Base-by-base conservation (phyloP, 2,113 vertebrate species). In the Petroica traversi region DNA sequence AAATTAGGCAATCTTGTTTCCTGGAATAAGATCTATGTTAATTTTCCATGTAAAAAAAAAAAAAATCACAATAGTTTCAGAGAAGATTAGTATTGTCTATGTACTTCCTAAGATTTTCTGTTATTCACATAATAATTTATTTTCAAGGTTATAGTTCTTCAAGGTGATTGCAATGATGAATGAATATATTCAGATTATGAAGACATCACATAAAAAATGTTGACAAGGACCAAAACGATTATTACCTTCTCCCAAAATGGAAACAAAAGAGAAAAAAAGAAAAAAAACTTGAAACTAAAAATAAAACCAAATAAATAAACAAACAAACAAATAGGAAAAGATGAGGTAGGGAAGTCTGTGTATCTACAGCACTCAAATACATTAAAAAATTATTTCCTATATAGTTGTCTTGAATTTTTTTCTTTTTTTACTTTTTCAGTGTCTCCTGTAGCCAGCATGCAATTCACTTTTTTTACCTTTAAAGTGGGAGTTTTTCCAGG, bases 311-410 rank as follows among this genome's bases (percentile, higher is more conserved):
- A n/a, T n/a, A n/a, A n/a, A n/a, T n/a, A n/a, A 51, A 52, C 29
- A 11, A 5, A 1, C 2, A n/a, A 54, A 2, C 11, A 64, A 74
- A 22, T 0, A 73, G 8, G 31, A 73, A 68, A 55, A 51, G 11
- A 25, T 11, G 3, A 48, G 1, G 4, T 29, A 45, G 6, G 7
- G 34, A 91, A 26, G 0, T 45, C 11, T 51, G 3, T 36, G 11
- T 24, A 57, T 33, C 9, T 88, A 62, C 2, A 75, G 14, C 14
- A 52, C 14, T 59, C 29, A 71, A 61, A 29, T 16, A n/a, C 12
- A 58, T 2, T 6, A 46, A 23, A 19, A 2, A 0, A 0, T 15
- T 33, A 7, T 26, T 52, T 57, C 72, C 19, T 59, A 2, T 25
- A 15, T 52, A 79, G 9, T 15, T 10, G 6, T 38, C 72, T 28